These are phyloP conservation scores for Gallinago nigripennis DNA, from an alignment of 2,797 vertebrate genomes.

Conservation along the genomic window DNA sequence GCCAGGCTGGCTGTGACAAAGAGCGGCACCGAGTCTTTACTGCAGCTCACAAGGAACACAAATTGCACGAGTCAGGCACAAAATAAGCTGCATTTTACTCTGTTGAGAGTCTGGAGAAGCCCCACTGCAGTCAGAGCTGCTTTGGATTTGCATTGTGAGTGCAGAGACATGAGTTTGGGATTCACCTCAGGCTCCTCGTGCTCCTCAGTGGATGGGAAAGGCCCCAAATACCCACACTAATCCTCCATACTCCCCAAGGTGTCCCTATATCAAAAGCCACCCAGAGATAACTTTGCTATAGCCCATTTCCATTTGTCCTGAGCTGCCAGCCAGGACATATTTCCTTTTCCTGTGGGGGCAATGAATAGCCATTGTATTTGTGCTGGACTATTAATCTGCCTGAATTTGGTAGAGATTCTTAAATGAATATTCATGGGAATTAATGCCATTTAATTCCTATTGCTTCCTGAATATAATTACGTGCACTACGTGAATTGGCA, in stretches of 20 bases:
- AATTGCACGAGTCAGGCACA: neutral
- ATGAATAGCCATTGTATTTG: slow-evolving; percentile 46
- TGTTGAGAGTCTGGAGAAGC: neutral
- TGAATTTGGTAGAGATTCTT: slow-evolving; percentile 31
- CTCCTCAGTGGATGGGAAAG: neutral
- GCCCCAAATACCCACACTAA: neutral
- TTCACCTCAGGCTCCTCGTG: neutral
- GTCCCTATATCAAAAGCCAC: neutral
- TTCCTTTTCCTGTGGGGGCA: slow-evolving; percentile 49
- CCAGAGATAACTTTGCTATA: neutral
- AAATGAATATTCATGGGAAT: slow-evolving; percentile 65
- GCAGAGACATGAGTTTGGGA: neutral
- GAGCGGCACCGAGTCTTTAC: neutral
- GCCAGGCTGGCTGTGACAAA: neutral
- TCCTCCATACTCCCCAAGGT: neutral
- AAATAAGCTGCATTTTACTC: neutral
- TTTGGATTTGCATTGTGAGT: neutral
- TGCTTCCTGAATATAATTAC: slow-evolving; percentile 52
- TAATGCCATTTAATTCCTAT: slow-evolving; percentile 55
- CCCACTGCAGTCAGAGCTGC: neutral
- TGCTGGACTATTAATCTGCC: slow-evolving; percentile 31
- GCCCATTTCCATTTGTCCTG: neutral
- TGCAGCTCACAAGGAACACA: neutral
- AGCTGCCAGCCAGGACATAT: slow-evolving; percentile 24
- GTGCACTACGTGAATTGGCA: slow-evolving; percentile 26